Evolutionary conservation across 2,113 vertebrate genomes (phyloP).

Genomic region (Chloropsis cyanopogon): DNA sequence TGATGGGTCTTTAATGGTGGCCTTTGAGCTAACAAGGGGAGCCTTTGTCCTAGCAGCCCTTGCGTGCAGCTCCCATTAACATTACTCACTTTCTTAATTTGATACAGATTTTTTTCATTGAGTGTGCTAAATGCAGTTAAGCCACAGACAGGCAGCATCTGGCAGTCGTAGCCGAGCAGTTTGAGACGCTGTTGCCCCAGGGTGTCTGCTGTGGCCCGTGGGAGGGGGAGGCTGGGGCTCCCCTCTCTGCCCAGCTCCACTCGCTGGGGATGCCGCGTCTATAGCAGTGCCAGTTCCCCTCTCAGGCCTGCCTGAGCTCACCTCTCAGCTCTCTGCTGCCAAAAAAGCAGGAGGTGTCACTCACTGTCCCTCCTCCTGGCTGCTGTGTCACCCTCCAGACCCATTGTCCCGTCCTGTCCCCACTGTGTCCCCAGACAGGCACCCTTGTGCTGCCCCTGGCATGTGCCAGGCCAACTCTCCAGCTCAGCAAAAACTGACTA

Average conservation of each 20-base stretch:
- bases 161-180: not conserved
- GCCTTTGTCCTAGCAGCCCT: conserved; percentile 24
- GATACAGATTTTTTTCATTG: conserved; percentile 57
- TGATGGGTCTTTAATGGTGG: not conserved
- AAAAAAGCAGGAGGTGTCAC: not conserved
- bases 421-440: rapidly evolving
- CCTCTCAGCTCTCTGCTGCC: not conserved
- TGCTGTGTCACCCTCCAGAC: rapidly evolving
- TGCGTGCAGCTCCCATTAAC: conserved; percentile 26
- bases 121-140: conserved; percentile 53
- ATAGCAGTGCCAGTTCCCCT: not conserved
- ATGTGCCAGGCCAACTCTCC: not conserved
- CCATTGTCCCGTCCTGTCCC: rapidly evolving
- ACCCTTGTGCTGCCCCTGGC: not conserved
- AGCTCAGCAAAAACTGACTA: not conserved
- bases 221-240: not conserved
- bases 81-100: conserved; percentile 58
- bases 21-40: conserved; percentile 20
- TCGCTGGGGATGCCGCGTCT: not conserved
- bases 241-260: not conserved
- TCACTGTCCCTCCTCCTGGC: not conserved
- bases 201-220: conserved; percentile 5
- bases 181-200: conserved; percentile 18
- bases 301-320: not conserved
- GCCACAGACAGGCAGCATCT: conserved; percentile 46